These are phyloP conservation scores for Leptinotarsa rubiginosa DNA, from an alignment of 2,888 invertebrate genomes.

Conservation along the genomic window DNA sequence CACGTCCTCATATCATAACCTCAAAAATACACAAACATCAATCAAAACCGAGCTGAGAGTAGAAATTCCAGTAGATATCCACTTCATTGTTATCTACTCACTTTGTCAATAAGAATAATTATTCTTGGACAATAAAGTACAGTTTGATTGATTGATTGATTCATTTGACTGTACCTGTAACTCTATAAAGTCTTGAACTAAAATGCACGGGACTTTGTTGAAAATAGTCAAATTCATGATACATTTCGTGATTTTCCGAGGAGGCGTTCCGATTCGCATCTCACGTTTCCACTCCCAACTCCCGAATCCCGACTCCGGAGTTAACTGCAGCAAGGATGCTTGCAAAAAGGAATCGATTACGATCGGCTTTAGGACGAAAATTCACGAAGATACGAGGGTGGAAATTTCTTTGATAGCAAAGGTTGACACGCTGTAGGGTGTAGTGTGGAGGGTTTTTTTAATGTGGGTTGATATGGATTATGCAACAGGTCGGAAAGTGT, in stretches of 20 bases:
- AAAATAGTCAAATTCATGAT: constrained; percentile 49
- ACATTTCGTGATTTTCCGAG: constrained; percentile 40
- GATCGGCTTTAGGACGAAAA: constrained; percentile 22
- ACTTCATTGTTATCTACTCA: too few relatives aligned
- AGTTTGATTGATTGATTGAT: too few relatives aligned
- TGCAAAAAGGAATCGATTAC: constrained; percentile 25
- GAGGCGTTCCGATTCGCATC: constrained; percentile 7
- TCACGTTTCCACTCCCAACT: constrained; percentile 28
- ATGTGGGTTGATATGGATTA: constrained; percentile 15
- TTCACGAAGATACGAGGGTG: constrained; percentile 20
- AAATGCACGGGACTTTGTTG: constrained; percentile 44
- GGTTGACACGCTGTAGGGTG: constrained; percentile 1
- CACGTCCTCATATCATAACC: constrained; percentile 13
- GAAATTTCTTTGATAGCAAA: not conserved
- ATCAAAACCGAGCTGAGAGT: not conserved
- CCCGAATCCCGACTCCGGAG: constrained; percentile 36
- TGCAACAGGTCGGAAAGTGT: constrained; percentile 23
- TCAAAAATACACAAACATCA: constrained; percentile 19
- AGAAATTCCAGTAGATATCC: constrained; percentile 12
- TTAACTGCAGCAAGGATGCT: constrained; percentile 43
- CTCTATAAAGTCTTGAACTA: constrained; percentile 39
- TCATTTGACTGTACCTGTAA: constrained; percentile 39
- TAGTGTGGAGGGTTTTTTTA: not conserved
- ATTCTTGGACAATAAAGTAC: too few relatives aligned
- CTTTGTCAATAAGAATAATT: too few relatives aligned